Percentiles rank a stretch among this genome's conserved stretches.
phyloP scores from a whole-genome alignment of 1,140 invertebrate genomes.

The Drosophila nigrodunni region DNA sequence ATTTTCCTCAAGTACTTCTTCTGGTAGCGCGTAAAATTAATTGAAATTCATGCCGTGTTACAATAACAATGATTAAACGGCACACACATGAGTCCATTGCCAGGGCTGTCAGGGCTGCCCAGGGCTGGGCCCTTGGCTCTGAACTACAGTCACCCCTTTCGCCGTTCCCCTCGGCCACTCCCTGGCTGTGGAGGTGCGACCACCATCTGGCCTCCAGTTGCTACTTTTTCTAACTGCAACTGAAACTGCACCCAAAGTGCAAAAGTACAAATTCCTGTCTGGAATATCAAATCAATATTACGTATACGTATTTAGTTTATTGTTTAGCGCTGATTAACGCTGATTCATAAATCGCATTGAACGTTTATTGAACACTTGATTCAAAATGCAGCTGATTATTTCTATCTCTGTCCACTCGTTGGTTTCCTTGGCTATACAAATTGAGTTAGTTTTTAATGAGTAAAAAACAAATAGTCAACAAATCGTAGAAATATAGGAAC shows the following conservation, averaged over 20 bases:
- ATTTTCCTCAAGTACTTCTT: conserved; percentile 16
- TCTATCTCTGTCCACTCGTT: neutral
- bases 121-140: conserved; percentile 33
- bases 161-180: neutral
- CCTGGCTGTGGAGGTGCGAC: neutral
- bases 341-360: conserved; percentile 68
- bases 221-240: conserved; percentile 52
- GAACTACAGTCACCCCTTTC: neutral
- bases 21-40: conserved; percentile 79
- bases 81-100: conserved; percentile 60
- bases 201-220: conserved; percentile 35
- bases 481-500: no score
- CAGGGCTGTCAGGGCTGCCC: conserved; percentile 38
- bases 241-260: conserved; percentile 69
- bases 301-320: neutral
- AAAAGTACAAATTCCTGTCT: conserved; percentile 84
- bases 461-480: no score
- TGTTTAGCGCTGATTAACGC: conserved; percentile 55
- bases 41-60: conserved; percentile 82
- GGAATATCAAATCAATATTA: conserved; percentile 68
- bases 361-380: conserved; percentile 1
- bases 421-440: conserved; percentile 58
- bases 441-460: conserved; percentile 64
- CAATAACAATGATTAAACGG: conserved; percentile 82
- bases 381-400: neutral